Base-by-base conservation (phyloP, 2,113 vertebrate genomes). In the Semnornis frantzii region DNA sequence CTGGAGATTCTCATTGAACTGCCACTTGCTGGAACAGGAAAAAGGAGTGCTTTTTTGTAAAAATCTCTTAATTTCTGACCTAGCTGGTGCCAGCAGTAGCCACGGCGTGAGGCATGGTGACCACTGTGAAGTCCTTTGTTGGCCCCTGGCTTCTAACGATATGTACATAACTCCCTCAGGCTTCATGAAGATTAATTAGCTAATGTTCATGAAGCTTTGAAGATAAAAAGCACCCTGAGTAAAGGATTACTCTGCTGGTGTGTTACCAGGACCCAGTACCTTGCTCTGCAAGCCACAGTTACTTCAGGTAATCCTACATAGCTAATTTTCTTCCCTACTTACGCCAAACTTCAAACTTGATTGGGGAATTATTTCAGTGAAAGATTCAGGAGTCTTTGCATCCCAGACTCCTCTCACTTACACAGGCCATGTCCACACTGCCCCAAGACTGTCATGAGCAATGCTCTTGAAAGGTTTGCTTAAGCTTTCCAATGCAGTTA, bases 131-230 rank as follows among this genome's bases (percentile, higher is more conserved):
- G 30, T 55, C 44, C 34, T 82, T 84, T 82, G 39, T 34, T 34
- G 39, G 77, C 50, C 74, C 4, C 1, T 16, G 30, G 33, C 31
- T 93, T 82, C 18, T 80, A 87, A 87, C 48, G 80, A 55, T 79
- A 65, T 1, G 4, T 77, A 62, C 1, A 0, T 59, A 89, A 60
- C 60, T 85, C 80, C 66, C 63, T 83, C 65, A n/a, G 85, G 90
- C 30, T 79, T 81, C 74, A 31, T 54, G 69, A 72, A 44, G 52
- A 92, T 90, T 86, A 90, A 87, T 90, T 90, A 95, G 44, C 52
- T 85, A 39, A 72, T 27, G 31, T 71, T 82, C 1, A 0, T 57
- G 70, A 94, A 82, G 48, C 34, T 94, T 83, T 85, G 87, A 92
- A 94, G 81, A 85, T 54, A 82, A 89, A 90, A 94, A 72, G 1